phyloP scores from a whole-genome alignment of 2,888 invertebrate species.

The Ceriagrion tenellum region DNA sequence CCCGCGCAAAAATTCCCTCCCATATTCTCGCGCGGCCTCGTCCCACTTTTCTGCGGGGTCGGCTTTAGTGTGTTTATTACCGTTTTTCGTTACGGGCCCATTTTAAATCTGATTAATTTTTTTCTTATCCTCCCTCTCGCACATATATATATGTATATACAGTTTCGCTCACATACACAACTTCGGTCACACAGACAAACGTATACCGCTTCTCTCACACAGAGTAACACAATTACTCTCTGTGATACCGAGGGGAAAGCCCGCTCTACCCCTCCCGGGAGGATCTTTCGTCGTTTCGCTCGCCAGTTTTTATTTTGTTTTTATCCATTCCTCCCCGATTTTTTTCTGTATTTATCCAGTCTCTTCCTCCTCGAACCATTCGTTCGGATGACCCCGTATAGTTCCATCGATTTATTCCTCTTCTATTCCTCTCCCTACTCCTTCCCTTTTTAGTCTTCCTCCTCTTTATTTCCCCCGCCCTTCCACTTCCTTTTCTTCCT shows the following conservation, averaged over 20 bases:
- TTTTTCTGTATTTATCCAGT: too few species aligned
- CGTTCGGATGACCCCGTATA: background rate
- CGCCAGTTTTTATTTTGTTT: background rate
- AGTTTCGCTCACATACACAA: background rate
- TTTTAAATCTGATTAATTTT: background rate
- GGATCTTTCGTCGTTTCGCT: background rate
- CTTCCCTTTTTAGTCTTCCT: background rate
- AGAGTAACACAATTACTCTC: background rate
- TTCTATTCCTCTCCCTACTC: background rate
- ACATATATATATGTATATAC: too few species aligned
- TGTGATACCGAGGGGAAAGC: background rate
- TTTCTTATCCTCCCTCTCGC: background rate
- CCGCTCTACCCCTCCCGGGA: background rate
- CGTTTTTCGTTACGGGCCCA: constrained; percentile 11
- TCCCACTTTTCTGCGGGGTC: background rate
- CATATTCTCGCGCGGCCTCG: background rate
- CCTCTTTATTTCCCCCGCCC: background rate
- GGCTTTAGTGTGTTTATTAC: background rate
- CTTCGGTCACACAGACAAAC: too few species aligned
- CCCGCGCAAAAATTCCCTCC: background rate
- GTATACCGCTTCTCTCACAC: background rate
- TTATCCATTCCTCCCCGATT: background rate
- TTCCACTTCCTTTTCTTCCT: background rate
- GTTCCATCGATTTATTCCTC: background rate
- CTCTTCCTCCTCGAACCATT: background rate